Percentiles rank a stretch among this genome's conserved stretches.
Evolutionary conservation across 2,888 invertebrate genomes (phyloP).

Genomic region (Shargacucullia verbasci): DNA sequence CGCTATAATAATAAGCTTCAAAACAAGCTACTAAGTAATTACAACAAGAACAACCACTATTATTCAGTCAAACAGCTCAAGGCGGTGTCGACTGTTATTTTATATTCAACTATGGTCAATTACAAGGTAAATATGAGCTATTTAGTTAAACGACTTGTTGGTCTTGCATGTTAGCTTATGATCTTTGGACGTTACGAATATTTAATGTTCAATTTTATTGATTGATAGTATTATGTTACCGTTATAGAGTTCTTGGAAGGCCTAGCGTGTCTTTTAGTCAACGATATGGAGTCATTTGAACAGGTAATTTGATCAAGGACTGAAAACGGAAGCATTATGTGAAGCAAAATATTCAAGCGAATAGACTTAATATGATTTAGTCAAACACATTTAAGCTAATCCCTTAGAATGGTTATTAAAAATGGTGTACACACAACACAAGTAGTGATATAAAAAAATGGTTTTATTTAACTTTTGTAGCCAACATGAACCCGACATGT

Average conservation of each 20-base stretch:
- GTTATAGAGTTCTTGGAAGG: conserved; percentile 32
- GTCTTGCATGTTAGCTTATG: conserved; percentile 46
- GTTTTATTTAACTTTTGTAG: too few relatives aligned
- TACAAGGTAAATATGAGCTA: conserved; percentile 65
- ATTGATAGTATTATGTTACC: conserved; percentile 34
- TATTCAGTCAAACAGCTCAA: conserved; percentile 81
- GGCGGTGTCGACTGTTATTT: conserved; percentile 71
- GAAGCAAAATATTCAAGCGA: not conserved
- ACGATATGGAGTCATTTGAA: conserved; percentile 24
- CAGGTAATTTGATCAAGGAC: conserved; percentile 22
- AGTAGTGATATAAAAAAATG: conserved; percentile 3
- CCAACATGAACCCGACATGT: too few relatives aligned
- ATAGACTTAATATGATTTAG: conserved; percentile 13
- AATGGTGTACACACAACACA: too few relatives aligned
- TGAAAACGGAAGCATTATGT: conserved; percentile 9
- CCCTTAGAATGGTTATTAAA: not conserved
- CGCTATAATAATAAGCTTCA: conserved; percentile 80
- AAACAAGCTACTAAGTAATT: conserved; percentile 86
- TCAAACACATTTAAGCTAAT: too few relatives aligned
- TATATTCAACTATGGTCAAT: conserved; percentile 76
- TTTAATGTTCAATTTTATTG: conserved; percentile 57
- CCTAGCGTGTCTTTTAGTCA: conserved; percentile 37
- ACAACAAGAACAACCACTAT: conserved; percentile 81
- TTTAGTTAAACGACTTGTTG: conserved; percentile 61
- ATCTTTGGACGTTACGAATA: conserved; percentile 42